These are phyloP conservation scores for Rhingia campestris DNA, from an alignment of 2,888 invertebrate species.

Conservation along the genomic window DNA sequence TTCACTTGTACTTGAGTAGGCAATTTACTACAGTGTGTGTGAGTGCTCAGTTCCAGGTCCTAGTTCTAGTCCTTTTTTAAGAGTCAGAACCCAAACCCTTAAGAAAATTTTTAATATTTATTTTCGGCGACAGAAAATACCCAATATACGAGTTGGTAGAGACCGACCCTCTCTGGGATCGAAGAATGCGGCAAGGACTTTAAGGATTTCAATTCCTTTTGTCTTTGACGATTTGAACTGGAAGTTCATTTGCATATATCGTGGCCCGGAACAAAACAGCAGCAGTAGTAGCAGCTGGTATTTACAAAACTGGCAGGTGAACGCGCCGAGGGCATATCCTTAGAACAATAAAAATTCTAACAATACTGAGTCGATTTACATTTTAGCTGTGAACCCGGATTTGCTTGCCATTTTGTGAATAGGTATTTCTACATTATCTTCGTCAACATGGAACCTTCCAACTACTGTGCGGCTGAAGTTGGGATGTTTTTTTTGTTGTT, in stretches of 20 bases:
- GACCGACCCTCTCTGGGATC: not conserved
- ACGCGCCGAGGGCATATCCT: constrained; percentile 33
- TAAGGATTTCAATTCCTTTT: constrained; percentile 54
- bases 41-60: too few species aligned
- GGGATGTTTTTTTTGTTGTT: not conserved
- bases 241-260: constrained; percentile 63
- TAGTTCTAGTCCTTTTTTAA: too few species aligned
- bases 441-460: constrained; percentile 1
- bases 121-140: not conserved
- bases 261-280: constrained; percentile 35
- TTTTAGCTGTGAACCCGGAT: constrained; percentile 69
- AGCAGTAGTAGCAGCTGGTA: constrained; percentile 25
- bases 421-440: constrained; percentile 9
- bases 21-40: constrained; percentile 11
- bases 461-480: not conserved
- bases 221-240: constrained; percentile 55
- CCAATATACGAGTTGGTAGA: not conserved
- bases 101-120: constrained; percentile 43
- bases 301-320: constrained; percentile 53
- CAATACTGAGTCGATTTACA: constrained; percentile 69
- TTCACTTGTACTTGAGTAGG: constrained; percentile 39
- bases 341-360: constrained; percentile 67
- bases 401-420: constrained; percentile 58
- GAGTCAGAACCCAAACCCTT: too few species aligned
- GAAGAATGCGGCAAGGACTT: constrained; percentile 23